Evolutionary conservation across 2,113 vertebrate genomes (phyloP), one percentile per base, ranked within the genome.

Genomic region (Rhizomys pruinosus): DNA sequence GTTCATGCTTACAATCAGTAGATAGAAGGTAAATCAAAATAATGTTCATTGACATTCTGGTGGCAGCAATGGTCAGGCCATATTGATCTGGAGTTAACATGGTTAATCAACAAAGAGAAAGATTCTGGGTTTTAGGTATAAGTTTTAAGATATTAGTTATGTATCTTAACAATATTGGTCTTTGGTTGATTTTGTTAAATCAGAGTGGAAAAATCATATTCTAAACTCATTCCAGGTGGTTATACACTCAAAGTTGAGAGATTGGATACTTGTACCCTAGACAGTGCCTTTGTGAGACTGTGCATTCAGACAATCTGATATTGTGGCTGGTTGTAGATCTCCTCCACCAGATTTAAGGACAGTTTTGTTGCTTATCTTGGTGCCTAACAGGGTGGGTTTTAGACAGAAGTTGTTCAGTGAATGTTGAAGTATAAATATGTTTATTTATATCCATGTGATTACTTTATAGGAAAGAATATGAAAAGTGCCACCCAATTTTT

Each of bases 71-170:
- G 39, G 39, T 78, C 10, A 34, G 71, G 22, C 32, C 27, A 27
- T 6, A 23, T 0, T 57, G 32, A 79, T 32, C 42, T 76, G 29
- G 7, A 77, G 15, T 81, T 87, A 64, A 20, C 1, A 39, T 78
- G 25, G 10, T 59, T 66, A 64, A 19, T 93, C 47, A 95, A 37
- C 39, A 59, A 85, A 71, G 72, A 42, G 29, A 71, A 29, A 42
- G 10, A 32, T 44, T 12, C 61, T 61, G n/a, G 8, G 27, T 94
- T 91, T 90, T 32, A 81, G 80, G 42, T 25, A 52, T n/a, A 47
- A 63, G 90, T 94, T 90, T 87, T 55, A 94, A 73, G 52, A 11
- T 94, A 12, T 91, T n/a, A 61, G 4, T 59, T 27, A 22, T 39
- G 16, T 13, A 32, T 74, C 3, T 84, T 87, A 95, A 29, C 20